Base-by-base conservation (phyloP, 2,888 invertebrate genomes). In the Lepidochrysops patricia region DNA sequence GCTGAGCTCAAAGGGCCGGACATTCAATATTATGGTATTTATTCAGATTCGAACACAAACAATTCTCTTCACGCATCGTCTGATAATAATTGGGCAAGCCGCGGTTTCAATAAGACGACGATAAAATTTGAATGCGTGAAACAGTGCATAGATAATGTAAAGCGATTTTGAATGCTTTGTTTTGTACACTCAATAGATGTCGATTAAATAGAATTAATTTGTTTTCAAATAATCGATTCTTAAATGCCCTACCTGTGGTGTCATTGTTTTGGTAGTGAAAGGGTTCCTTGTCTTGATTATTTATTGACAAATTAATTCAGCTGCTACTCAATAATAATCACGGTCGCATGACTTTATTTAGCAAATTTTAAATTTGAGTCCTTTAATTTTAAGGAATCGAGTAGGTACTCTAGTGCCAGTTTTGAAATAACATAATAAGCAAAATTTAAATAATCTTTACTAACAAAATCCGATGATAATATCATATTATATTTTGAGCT, bases 11-110 rank as follows among this genome's bases (percentile, higher is more conserved):
- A 79, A 77, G 77, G 73, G 68, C 74, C 75, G 80, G 82, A 82
- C 85, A 84, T 84, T 84, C 87, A 89, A 89, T 88, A 88, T 89
- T 87, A 78, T 87, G 83, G 83, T 87, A 80, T 87, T 87, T 87
- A 87, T 86, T 83, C 83, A 84, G 76, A 83, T 83, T 85, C 77
- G 77, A 77, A 77, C 79, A 81, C 88, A 80, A 87, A 88, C 88
- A 89, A 89, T 89, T 88, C 87, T 86, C 87, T 89, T 87, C 86
- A 86, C 84, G 83, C 85, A 84, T 76, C 76, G 77, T 70, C 80
- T 79, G 80, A 84, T 87, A 88, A 89, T 88, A 88, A 89, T 88
- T 89, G 87, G 84, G 80, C 77, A 86, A 86, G 84, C 87, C 79
- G 82, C 77, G 73, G 77, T 83, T 85, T 86, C 79, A 87, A 87